Evolutionary conservation across 1,140 invertebrate genomes (phyloP), one percentile per base, ranked within the genome.

Genomic region (Tetranychus cinnabarinus): DNA sequence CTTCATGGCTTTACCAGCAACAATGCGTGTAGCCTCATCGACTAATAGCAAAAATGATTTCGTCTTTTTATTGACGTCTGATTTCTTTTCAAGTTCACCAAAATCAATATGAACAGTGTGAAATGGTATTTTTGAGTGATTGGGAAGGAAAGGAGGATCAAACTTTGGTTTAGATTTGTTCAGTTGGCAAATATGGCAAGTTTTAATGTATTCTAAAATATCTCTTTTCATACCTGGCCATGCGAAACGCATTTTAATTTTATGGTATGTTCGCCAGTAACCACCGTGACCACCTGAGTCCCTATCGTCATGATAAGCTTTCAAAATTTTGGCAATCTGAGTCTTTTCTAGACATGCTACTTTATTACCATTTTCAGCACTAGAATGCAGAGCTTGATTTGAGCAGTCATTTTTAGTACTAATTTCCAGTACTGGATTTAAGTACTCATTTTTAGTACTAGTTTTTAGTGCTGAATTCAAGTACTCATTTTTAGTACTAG

Each of bases 171-270:
- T 58, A 6, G 34, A 23, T 46, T 45, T 58, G 4, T 15, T 45
- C 36, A 58, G 4, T 42, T 58, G 57, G 42, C 57, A 58, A 46
- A 45, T 4, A 31, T 58, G 57, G 31, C 57, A 58, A 23, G 36
- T 23, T 35, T 34, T 39, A 10, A 58, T 46, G 33, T 58, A 58
- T 23, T 58, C 42, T 6, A 45, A 6, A 6, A 58, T 58, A 31
- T 58, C 57, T 46, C 33, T 58, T 23, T 58, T 58, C 57, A 46
- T 58, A n/a, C 55, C 55, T 56, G 23, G 13, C 55, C 55, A 56
- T 6, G 7, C 3, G 34, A 58, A 58, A 8, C 57, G 12, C 7
- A 8, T 10, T 46, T 58, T 58, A 5, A 58, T 45, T 42, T 58
- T 58, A 46, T 58, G 35, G 42, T 58, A 58, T 33, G 42, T 45